These are phyloP conservation scores for Cyprinella venusta DNA, from an alignment of 2,797 vertebrate genomes.

Conservation along the genomic window DNA sequence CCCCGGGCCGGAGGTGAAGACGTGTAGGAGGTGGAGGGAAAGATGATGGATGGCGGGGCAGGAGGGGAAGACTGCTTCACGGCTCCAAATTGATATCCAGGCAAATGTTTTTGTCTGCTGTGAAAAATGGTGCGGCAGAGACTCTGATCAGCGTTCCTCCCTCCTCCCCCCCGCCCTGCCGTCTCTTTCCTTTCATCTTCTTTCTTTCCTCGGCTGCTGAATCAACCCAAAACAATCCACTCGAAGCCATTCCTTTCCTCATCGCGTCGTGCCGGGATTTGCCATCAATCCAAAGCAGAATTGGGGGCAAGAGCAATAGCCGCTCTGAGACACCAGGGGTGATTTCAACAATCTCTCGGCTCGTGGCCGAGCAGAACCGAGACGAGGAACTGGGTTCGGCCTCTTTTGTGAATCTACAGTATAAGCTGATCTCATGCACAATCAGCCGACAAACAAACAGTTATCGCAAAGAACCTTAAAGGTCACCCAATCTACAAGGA, in stretches of 20 bases:
- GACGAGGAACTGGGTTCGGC: constrained; percentile 36
- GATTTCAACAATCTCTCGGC: constrained; percentile 43
- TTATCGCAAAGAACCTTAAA: background rate
- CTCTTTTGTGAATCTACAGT: constrained; percentile 13
- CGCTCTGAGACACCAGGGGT: constrained; percentile 40
- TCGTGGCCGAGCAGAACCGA: constrained; percentile 58
- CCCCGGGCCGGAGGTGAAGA: background rate
- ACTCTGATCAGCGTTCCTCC: constrained; percentile 75
- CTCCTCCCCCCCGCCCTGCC: background rate
- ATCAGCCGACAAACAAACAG: background rate
- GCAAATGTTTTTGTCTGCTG: constrained; percentile 99
- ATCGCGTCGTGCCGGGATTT: constrained; percentile 53
- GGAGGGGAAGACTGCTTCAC: constrained; percentile 91
- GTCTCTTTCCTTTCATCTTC: constrained; percentile 20
- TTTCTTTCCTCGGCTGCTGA: constrained; percentile 20
- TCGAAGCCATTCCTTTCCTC: constrained; percentile 58
- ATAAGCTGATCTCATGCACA: constrained; percentile 9
- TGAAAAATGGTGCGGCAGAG: constrained; percentile 91
- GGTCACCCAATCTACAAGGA: background rate
- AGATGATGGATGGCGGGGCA: constrained; percentile 99
- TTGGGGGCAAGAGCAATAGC: constrained; percentile 57
- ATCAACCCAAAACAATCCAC: constrained; percentile 47
- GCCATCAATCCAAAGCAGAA: constrained; percentile 61
- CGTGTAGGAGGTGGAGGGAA: constrained; percentile 69
- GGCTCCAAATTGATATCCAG: constrained; percentile 94